These are phyloP conservation scores for Morbakka virulenta DNA, from an alignment of 30 jellyfish, hydroid and myxozoan species.

Conservation along the genomic window DNA sequence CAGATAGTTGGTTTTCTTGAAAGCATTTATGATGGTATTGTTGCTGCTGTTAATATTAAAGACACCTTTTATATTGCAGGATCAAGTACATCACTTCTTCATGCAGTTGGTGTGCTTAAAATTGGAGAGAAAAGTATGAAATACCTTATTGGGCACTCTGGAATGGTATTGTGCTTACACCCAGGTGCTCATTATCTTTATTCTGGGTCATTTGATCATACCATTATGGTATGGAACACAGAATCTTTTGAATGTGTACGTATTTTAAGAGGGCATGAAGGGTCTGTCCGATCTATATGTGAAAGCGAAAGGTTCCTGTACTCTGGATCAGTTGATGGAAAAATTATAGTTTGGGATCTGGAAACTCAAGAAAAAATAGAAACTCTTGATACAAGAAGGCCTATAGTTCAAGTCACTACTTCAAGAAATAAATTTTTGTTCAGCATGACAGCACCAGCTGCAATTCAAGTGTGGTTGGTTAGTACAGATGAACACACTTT, in stretches of 20 bases:
- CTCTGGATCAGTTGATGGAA: conserved; percentile 79
- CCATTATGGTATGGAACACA: conserved; percentile 75
- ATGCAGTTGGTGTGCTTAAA: conserved; percentile 29
- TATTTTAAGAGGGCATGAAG: conserved; percentile 57
- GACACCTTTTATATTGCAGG: conserved; percentile 38
- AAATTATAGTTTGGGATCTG: conserved; percentile 51
- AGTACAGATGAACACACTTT: neutral
- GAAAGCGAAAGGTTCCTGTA: conserved; percentile 38
- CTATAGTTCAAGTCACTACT: conserved; percentile 58
- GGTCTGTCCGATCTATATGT: conserved; percentile 75
- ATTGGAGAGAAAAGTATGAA: conserved; percentile 27
- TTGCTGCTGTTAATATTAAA: conserved; percentile 39
- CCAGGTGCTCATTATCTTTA: conserved; percentile 37
- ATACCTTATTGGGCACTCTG: conserved; percentile 78
- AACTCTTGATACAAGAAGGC: conserved; percentile 14
- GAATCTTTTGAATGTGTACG: conserved; percentile 49
- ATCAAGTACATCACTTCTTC: conserved; percentile 4
- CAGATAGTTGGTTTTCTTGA: conserved; percentile 30
- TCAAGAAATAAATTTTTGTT: conserved; percentile 67
- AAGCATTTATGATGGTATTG: conserved; percentile 12
- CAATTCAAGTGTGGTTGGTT: conserved; percentile 68
- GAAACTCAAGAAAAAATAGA: conserved; percentile 4
- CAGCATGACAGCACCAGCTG: conserved; percentile 36
- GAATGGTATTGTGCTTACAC: conserved; percentile 56
- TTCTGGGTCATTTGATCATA: conserved; percentile 77